Evolutionary conservation across 2,113 vertebrate genomes (phyloP), one percentile per base, ranked within the genome.

Genomic region (Anhinga rufa): DNA sequence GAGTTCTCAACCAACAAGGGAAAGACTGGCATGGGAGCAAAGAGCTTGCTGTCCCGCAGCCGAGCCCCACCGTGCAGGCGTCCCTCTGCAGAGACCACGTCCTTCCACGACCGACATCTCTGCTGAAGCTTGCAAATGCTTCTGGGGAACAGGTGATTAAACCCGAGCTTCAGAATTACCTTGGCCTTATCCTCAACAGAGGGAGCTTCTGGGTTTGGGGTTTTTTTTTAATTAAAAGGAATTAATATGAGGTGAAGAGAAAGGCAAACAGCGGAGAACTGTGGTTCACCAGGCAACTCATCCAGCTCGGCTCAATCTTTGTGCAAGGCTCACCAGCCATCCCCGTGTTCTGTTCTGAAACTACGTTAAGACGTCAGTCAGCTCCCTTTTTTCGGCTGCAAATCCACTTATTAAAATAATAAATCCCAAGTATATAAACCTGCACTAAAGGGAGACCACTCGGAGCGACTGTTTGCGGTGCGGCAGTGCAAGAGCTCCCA

Each of bases 11-110:
- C 1, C 9, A 10, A 5, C 2, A 19, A 32, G 48, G 29, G 69
- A 25, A 21, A 19, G 4, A 6, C 4, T 3, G 16, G 18, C 3
- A 8, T 3, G 18, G 32, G 17, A 25, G 32, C 2, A 7, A 8
- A 17, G 32, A 36, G 54, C 24, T 36, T 1, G 6, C 28, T 52
- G 34, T 19, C 38, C 38, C 12, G 29, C 54, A 17, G 44, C 14
- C 19, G 15, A 51, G 19, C 40, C 24, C 4, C 44, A 44, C 42
- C 5, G 44, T 3, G 31, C 31, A 25, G 71, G 51, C 8, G 12
- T 42, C 71, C 34, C 32, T 3, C 71, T 26, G 26, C 20, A 38
- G 52, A 32, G n/a, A 25, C 79, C 44, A 6, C 1, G 2, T 1
- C 7, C 17, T 36, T 17, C 20, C 62, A 20, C 6, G 7, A 38